Percentiles rank a stretch among this genome's conserved stretches.
phyloP scores from a whole-genome alignment of 2,888 invertebrate species.

The Chrysodeixis includens region DNA sequence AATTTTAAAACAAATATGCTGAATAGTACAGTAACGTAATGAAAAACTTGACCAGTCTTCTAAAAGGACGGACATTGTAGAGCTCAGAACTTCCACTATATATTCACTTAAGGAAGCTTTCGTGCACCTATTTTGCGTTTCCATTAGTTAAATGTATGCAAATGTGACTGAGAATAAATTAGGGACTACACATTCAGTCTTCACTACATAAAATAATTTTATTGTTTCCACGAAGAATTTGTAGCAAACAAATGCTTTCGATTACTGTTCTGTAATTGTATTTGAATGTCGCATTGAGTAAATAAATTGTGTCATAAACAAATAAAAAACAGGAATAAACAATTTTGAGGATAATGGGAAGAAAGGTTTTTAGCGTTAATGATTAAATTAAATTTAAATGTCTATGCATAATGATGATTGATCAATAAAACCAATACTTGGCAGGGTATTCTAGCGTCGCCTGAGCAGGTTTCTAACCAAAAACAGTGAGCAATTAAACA shows the following conservation, averaged over 20 bases:
- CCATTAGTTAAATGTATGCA: slow-evolving; percentile 4
- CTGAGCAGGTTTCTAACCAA: too few relatives aligned
- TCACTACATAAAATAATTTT: slow-evolving; percentile 4
- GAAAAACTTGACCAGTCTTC: not conserved
- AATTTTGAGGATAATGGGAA: too few relatives aligned
- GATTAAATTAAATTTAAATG: too few relatives aligned
- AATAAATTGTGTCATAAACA: not conserved
- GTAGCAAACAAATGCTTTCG: not conserved
- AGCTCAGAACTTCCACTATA: not conserved
- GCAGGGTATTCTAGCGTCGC: too few relatives aligned
- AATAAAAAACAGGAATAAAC: not conserved
- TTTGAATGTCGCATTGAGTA: too few relatives aligned
- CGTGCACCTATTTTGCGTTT: slow-evolving; percentile 1
- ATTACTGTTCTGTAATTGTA: not conserved
- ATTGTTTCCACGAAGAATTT: slow-evolving; percentile 2
- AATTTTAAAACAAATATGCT: too few relatives aligned
- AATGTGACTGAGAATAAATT: slow-evolving; percentile 4
- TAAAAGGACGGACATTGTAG: not conserved
- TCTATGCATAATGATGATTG: too few relatives aligned
- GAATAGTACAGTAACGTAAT: too few relatives aligned
- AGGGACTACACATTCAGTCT: slow-evolving; percentile 4
- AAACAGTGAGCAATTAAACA: too few relatives aligned
- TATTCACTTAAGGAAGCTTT: slow-evolving; percentile 3
- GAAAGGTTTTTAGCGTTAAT: too few relatives aligned
- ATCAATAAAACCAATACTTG: too few relatives aligned